Conservation (phyloP, 1,140 invertebrate genomes). For the Ceratosolen fusciceps region DNA sequence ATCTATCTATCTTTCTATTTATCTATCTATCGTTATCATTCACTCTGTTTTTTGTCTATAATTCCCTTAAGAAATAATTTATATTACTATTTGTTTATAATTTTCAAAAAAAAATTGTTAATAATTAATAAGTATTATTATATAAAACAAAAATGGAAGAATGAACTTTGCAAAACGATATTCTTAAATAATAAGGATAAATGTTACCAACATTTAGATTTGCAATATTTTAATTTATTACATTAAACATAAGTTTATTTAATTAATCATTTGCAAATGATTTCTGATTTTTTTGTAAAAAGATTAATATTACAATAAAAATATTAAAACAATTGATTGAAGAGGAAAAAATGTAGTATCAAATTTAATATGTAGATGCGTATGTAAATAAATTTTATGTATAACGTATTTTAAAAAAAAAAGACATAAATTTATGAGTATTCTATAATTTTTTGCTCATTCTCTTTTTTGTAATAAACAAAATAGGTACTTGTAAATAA, state of each 20-base stretch:
- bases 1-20: too few relatives aligned
- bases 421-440: constrained; percentile 29
- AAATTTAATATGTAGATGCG: too few relatives aligned
- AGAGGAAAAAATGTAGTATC: constrained; percentile 25
- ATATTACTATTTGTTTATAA: too few relatives aligned
- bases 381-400: too few relatives aligned
- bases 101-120: too few relatives aligned
- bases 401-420: constrained; percentile 32
- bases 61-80: too few relatives aligned
- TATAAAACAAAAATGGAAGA: constrained; percentile 35
- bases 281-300: constrained; percentile 40
- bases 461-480: constrained; percentile 37
- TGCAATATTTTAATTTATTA: too few relatives aligned
- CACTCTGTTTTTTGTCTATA: too few relatives aligned
- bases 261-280: constrained; percentile 36
- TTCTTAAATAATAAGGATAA: neutral
- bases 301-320: neutral
- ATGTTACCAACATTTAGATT: constrained; percentile 20
- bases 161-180: constrained; percentile 28
- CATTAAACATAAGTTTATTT: too few relatives aligned
- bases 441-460: constrained; percentile 29
- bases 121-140: too few relatives aligned
- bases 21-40: constrained; percentile 34
- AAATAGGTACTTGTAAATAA: constrained; percentile 43
- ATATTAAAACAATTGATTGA: constrained; percentile 18